Evolutionary conservation across 2,888 invertebrate species (phyloP), one percentile per base, ranked within the genome.

Genomic region (Eupithecia inturbata): DNA sequence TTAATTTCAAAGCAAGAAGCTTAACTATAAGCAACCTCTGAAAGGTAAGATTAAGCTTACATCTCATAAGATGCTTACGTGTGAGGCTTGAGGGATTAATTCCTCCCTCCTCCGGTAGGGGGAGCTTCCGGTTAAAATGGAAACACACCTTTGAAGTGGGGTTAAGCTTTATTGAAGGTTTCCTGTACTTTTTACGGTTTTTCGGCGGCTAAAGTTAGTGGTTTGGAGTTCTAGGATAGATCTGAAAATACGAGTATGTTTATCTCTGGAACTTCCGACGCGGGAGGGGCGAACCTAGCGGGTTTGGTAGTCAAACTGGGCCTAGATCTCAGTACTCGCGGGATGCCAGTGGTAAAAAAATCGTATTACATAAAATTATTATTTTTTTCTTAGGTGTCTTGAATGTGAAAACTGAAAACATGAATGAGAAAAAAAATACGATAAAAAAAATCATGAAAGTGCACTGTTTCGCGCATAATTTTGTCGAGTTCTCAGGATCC

Each of bases 41-140:
- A 74, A 73, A 74, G 76, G 57, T 70, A 70, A 64, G 74, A 71
- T 78, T 74, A 71, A 63, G 60, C 73, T 74, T 76, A 66, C 28
- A 41, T 57, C 72, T 36, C 64, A 16, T 70, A 68, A 75, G 75
- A 64, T 39, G 69, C 73, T 76, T 68, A 73, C 68, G 71, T 75
- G 72, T 72, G 62, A 71, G 49, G 70, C 66, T 73, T 68, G 66
- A n/a, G 33, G 66, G 70, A 76, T 76, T 78, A 72, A 73, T 66
- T 72, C 39, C 68, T 69, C 68, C 67, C 45, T 64, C 64, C 70
- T 67, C 63, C 66, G 57, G n/a, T 36, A 53, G 71, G 64, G 71
- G 64, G 74, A 76, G 74, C 73, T 77, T 71, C 76, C 67, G 64
- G 70, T 78, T 74, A 70, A 78, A 80, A 78, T 77, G 72, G 75